Percentiles rank a stretch among this genome's conserved stretches.
Conservation (phyloP, 2,797 vertebrate genomes). For the Oryzias dopingdopingensis region DNA sequence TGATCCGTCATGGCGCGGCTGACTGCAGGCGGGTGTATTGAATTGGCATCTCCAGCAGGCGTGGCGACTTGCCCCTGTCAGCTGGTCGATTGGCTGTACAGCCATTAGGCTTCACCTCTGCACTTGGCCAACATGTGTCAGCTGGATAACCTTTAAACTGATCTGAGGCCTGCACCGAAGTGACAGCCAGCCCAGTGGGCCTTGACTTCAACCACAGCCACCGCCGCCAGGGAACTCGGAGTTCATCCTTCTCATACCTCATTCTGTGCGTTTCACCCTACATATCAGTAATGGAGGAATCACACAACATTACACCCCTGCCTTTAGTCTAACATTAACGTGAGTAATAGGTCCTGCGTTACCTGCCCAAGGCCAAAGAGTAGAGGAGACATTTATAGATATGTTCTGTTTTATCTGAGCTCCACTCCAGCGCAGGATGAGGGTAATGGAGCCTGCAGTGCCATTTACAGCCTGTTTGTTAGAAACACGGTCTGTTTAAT, state of each 20-base stretch:
- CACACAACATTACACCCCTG: slow-evolving; percentile 18
- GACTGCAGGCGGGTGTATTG: slow-evolving; percentile 37
- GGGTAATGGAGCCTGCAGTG: slow-evolving; percentile 30
- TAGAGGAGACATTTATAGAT: slow-evolving; percentile 32
- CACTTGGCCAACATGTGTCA: slow-evolving; percentile 74
- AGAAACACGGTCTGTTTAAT: slow-evolving; percentile 30
- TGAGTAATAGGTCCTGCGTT: slow-evolving; percentile 17
- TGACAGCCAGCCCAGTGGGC: slow-evolving; percentile 62
- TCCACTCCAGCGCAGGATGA: slow-evolving; percentile 41
- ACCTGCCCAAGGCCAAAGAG: slow-evolving; percentile 17
- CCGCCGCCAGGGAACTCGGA: slow-evolving; percentile 35
- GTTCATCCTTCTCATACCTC: slow-evolving; percentile 52
- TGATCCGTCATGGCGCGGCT: slow-evolving; percentile 59
- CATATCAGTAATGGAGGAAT: slow-evolving; percentile 29
- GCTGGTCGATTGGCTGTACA: slow-evolving; percentile 64
- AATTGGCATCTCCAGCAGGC: slow-evolving; percentile 58
- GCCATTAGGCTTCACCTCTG: slow-evolving; percentile 66
- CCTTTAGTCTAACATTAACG: slow-evolving; percentile 18
- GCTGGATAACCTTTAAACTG: slow-evolving; percentile 77
- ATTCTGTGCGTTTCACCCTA: slow-evolving; percentile 10
- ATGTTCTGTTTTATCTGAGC: slow-evolving; percentile 33
- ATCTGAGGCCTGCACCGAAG: slow-evolving; percentile 60
- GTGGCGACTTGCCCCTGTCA: slow-evolving; percentile 58
- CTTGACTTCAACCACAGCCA: slow-evolving; percentile 43
- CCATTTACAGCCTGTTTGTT: slow-evolving; percentile 39